phyloP scores from a whole-genome alignment of 37 sponge, comb jelly and placozoan species.

The Bolinopsis microptera region DNA sequence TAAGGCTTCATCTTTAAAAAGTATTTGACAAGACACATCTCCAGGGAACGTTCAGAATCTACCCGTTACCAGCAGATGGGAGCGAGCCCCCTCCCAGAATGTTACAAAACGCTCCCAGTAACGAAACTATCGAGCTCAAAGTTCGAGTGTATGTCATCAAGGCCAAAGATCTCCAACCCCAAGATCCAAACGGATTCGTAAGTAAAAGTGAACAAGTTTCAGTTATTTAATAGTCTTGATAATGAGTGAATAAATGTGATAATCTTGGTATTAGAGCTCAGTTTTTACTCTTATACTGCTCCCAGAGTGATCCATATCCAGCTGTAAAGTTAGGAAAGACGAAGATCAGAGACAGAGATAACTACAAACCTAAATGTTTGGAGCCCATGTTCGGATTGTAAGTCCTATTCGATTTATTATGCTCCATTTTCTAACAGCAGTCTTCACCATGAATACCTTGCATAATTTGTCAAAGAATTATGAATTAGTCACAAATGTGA shows the following conservation, averaged over 20 bases:
- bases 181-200: conserved; percentile 65
- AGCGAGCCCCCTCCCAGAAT: conserved; percentile 66
- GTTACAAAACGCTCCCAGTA: conserved; percentile 56
- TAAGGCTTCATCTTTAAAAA: not conserved
- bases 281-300: too few species aligned
- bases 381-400: conserved; percentile 71
- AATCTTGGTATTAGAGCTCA: too few species aligned
- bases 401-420: not conserved
- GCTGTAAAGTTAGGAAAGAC: conserved; percentile 65
- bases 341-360: conserved; percentile 64
- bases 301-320: conserved; percentile 72
- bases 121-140: conserved; percentile 28
- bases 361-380: conserved; percentile 70
- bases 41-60: conserved; percentile 64
- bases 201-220: too few species aligned
- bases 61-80: conserved; percentile 62
- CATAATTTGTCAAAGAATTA: too few species aligned
- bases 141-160: conserved; percentile 62
- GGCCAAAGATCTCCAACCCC: conserved; percentile 54
- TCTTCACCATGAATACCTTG: too few species aligned
- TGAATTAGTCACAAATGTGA: too few species aligned
- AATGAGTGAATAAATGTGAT: too few species aligned
- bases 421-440: too few species aligned
- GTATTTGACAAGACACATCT: not conserved
- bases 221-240: too few species aligned